A percentile compares a stretch with the other conserved stretches of the same genome.
phyloP scores from a whole-genome alignment of 2,888 invertebrate species.

The Caenorhabditis wallacei region DNA sequence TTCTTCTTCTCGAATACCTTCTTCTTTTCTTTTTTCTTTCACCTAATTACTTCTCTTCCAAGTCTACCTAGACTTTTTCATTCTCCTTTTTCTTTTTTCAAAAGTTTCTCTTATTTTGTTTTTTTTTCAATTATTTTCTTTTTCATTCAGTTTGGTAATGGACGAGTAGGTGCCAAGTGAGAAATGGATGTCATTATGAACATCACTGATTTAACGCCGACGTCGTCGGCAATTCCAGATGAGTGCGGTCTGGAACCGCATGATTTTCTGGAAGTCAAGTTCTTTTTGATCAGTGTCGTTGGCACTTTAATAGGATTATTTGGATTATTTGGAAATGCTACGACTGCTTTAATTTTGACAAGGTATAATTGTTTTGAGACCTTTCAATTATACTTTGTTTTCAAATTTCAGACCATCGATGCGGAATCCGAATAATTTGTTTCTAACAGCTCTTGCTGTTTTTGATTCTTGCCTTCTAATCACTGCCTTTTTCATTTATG shows the following conservation, averaged over 20 bases:
- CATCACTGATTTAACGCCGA: slow-evolving; percentile 52
- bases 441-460: slow-evolving; percentile 93
- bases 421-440: slow-evolving; percentile 96
- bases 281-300: slow-evolving; percentile 77
- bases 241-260: slow-evolving; percentile 77
- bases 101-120: slow-evolving; percentile 7
- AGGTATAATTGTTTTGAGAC: slow-evolving; percentile 68
- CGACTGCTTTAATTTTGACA: slow-evolving; percentile 93
- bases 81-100: slow-evolving; percentile 12
- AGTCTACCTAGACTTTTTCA: slow-evolving; percentile 34
- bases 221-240: slow-evolving; percentile 29
- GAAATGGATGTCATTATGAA: slow-evolving; percentile 41
- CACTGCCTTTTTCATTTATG: slow-evolving; percentile 91
- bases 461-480: slow-evolving; percentile 93
- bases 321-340: slow-evolving; percentile 93
- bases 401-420: slow-evolving; percentile 89
- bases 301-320: slow-evolving; percentile 89
- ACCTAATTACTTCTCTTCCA: slow-evolving; percentile 22
- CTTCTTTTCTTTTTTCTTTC: slow-evolving; percentile 4
- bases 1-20: background rate
- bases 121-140: background rate
- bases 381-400: background rate
- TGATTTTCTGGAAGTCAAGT: slow-evolving; percentile 77
- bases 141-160: slow-evolving; percentile 36
- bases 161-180: slow-evolving; percentile 53